Evolutionary conservation across 92 coral and sea anemone genomes (phyloP).

Genomic region (Porites cylindrica): DNA sequence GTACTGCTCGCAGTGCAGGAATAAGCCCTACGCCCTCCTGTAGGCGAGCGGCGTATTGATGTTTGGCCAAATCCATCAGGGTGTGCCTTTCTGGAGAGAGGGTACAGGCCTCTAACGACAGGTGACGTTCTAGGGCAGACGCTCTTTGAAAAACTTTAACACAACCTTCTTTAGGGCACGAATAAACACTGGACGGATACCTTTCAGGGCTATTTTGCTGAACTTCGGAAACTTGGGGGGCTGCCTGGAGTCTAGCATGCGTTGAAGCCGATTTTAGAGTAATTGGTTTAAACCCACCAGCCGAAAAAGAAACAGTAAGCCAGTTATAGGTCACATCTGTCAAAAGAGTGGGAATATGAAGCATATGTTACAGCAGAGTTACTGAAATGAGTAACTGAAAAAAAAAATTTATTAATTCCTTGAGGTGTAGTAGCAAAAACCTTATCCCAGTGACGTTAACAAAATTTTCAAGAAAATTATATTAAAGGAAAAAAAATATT

Average conservation of each 20-base stretch:
- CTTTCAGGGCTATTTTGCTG: not conserved
- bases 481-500: too few relatives aligned
- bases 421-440: too few relatives aligned
- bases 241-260: conserved; percentile 13
- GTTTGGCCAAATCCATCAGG: conserved; percentile 29
- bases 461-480: too few relatives aligned
- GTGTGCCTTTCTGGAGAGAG: conserved; percentile 18
- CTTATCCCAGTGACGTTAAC: too few relatives aligned
- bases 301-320: not conserved
- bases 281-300: conserved; percentile 24
- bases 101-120: conserved; percentile 17
- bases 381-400: too few relatives aligned
- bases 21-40: conserved; percentile 13
- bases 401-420: too few relatives aligned
- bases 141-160: conserved; percentile 1
- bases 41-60: conserved; percentile 2
- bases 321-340: not conserved
- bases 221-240: not conserved
- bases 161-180: conserved; percentile 25
- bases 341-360: not conserved
- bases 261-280: conserved; percentile 8
- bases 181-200: conserved; percentile 13
- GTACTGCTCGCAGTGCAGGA: not conserved
- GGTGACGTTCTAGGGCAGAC: conserved; percentile 23
- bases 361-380: too few relatives aligned